Percentiles rank a stretch among this genome's conserved stretches.
Conservation (phyloP, 1,140 invertebrate genomes). For the Atopsyche davidsoni region DNA sequence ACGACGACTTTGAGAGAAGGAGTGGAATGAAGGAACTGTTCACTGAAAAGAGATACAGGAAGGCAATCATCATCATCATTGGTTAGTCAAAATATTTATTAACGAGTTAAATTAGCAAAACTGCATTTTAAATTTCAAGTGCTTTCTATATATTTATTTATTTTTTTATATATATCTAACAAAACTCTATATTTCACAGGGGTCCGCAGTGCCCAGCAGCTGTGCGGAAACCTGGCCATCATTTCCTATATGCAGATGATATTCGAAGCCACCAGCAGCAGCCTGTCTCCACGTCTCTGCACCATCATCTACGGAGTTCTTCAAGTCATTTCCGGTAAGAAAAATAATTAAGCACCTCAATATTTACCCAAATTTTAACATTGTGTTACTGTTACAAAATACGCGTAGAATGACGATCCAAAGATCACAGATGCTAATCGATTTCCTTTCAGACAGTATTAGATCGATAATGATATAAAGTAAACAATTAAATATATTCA, state of each 20-base stretch:
- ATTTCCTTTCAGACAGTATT: too few species aligned
- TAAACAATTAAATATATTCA: too few species aligned
- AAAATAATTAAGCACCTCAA: not conserved
- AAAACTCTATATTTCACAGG: constrained; percentile 3
- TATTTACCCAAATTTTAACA: not conserved
- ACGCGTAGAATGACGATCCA: too few species aligned
- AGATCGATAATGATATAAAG: too few species aligned
- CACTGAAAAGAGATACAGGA: constrained; percentile 38
- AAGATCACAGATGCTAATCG: too few species aligned
- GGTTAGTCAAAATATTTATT: constrained; percentile 25
- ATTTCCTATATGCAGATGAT: constrained; percentile 57
- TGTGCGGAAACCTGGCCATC: constrained; percentile 55
- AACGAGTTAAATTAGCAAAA: not conserved
- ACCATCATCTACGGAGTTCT: constrained; percentile 51
- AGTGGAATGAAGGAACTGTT: constrained; percentile 43
- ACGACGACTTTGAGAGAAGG: constrained; percentile 35
- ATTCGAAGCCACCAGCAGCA: constrained; percentile 39
- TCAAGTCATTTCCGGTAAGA: constrained; percentile 51
- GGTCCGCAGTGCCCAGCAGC: constrained; percentile 53
- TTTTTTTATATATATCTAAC: not conserved
- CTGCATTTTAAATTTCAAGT: too few species aligned
- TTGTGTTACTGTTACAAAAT: not conserved
- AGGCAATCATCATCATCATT: constrained; percentile 45
- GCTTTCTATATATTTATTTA: too few species aligned
- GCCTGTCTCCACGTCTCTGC: constrained; percentile 35